These are phyloP conservation scores for Sardina pilchardus DNA, from an alignment of 2,113 vertebrate species.

Conservation along the genomic window DNA sequence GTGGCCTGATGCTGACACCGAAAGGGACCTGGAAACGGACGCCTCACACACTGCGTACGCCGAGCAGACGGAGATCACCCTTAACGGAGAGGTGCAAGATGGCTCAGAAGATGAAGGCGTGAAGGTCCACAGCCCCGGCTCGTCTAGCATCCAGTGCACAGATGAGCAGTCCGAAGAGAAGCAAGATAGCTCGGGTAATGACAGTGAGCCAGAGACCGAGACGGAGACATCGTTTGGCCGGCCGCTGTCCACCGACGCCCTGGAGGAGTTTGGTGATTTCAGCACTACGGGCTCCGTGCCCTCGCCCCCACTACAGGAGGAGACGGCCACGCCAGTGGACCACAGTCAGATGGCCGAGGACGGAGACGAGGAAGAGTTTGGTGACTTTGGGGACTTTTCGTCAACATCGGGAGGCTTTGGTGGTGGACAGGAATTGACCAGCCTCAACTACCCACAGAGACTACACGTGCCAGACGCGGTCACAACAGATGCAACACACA, in stretches of 20 bases:
- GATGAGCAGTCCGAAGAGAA: constrained; percentile 52
- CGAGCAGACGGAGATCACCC: background rate
- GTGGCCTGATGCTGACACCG: constrained; percentile 37
- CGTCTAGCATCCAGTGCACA: constrained; percentile 39
- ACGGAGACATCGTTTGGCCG: constrained; percentile 69
- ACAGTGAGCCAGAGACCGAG: constrained; percentile 58
- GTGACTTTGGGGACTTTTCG: constrained; percentile 79
- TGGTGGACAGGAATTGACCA: constrained; percentile 63
- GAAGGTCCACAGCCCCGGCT: constrained; percentile 32
- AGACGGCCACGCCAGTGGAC: constrained; percentile 57
- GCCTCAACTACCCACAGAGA: constrained; percentile 64
- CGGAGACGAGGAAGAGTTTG: constrained; percentile 75
- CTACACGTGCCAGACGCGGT: constrained; percentile 1
- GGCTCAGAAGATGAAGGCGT: constrained; percentile 26
- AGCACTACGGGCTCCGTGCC: constrained; percentile 76
- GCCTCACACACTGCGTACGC: constrained; percentile 32
- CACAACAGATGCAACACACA: background rate
- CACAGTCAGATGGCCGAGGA: constrained; percentile 64
- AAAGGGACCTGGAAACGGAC: constrained; percentile 46
- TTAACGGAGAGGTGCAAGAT: constrained; percentile 43
- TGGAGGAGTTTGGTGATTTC: constrained; percentile 83
- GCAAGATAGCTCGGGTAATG: constrained; percentile 52
- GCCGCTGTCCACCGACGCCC: constrained; percentile 65
- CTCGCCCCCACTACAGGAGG: constrained; percentile 61
- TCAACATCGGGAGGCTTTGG: constrained; percentile 39